Percentiles rank a stretch among this genome's conserved stretches.
These are phyloP conservation scores for Lepidonotus clava DNA, from an alignment of 2,888 invertebrate genomes.

Conservation along the genomic window DNA sequence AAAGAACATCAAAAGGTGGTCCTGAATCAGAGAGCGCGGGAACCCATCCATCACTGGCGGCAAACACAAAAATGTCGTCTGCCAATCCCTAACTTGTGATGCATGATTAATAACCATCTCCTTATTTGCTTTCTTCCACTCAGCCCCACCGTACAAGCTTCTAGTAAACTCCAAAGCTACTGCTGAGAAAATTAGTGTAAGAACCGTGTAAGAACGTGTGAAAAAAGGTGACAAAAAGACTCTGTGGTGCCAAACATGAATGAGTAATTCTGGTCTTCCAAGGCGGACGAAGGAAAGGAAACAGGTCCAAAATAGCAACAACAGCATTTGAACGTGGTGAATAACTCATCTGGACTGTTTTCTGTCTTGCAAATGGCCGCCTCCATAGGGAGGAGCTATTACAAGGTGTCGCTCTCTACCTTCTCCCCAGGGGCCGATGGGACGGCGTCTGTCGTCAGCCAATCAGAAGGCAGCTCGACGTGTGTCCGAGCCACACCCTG, in stretches of 20 bases:
- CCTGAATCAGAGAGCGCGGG: not conserved
- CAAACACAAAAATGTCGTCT: not conserved
- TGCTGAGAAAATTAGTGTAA: too few species aligned
- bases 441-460: not conserved
- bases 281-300: not conserved
- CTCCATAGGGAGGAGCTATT: not conserved
- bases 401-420: not conserved
- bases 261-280: too few species aligned
- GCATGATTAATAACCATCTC: not conserved
- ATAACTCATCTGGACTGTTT: not conserved
- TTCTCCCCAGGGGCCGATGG: not conserved
- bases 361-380: constrained; percentile 23
- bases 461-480: constrained; percentile 2
- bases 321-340: constrained; percentile 23
- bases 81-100: not conserved
- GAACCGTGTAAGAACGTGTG: too few species aligned
- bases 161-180: too few species aligned
- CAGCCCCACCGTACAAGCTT: too few species aligned
- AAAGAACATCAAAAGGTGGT: not conserved
- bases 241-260: too few species aligned
- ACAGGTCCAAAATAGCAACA: not conserved
- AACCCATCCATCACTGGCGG: not conserved
- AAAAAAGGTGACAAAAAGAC: too few species aligned
- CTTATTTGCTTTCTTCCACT: not conserved
- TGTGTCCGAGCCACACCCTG: not conserved